These are phyloP conservation scores for Cryptus armator DNA, from an alignment of 2,888 invertebrate species.

Conservation along the genomic window DNA sequence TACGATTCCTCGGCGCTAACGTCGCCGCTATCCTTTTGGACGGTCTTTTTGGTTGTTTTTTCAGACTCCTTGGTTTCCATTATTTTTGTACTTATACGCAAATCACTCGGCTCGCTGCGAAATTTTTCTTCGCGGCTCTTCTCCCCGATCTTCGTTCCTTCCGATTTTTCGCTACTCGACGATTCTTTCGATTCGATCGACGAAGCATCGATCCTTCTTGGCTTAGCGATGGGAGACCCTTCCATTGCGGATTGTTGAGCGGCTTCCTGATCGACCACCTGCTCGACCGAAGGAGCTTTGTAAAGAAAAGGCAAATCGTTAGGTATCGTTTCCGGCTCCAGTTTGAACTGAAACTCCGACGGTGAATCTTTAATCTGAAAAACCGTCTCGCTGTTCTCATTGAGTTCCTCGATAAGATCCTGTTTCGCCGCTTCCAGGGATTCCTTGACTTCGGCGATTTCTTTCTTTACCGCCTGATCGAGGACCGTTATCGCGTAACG, in stretches of 20 bases:
- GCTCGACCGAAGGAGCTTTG: constrained; percentile 84
- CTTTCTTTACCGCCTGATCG: constrained; percentile 88
- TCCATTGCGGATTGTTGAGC: constrained; percentile 59
- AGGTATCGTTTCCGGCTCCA: constrained; percentile 87
- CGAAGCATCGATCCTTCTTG: constrained; percentile 70
- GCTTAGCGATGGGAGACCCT: constrained; percentile 75
- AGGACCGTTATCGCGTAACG: constrained; percentile 82
- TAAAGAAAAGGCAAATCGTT: constrained; percentile 87
- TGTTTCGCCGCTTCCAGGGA: constrained; percentile 90
- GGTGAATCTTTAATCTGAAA: constrained; percentile 89
- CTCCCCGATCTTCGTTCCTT: constrained; percentile 55
- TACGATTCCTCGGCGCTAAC: constrained; percentile 42
- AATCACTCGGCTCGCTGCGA: constrained; percentile 48
- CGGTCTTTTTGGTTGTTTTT: constrained; percentile 73
- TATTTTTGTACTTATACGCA: constrained; percentile 69
- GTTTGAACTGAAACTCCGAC: constrained; percentile 91
- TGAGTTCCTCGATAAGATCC: constrained; percentile 90
- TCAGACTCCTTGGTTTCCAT: constrained; percentile 64
- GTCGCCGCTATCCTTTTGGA: constrained; percentile 69
- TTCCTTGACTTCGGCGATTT: constrained; percentile 90
- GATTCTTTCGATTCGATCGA: constrained; percentile 61
- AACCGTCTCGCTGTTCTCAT: constrained; percentile 87
- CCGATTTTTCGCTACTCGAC: constrained; percentile 29
- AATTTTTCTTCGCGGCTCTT: constrained; percentile 76
- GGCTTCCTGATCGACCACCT: constrained; percentile 77